Base-by-base conservation (phyloP, 2,113 vertebrate species). In the Geococcyx californianus region DNA sequence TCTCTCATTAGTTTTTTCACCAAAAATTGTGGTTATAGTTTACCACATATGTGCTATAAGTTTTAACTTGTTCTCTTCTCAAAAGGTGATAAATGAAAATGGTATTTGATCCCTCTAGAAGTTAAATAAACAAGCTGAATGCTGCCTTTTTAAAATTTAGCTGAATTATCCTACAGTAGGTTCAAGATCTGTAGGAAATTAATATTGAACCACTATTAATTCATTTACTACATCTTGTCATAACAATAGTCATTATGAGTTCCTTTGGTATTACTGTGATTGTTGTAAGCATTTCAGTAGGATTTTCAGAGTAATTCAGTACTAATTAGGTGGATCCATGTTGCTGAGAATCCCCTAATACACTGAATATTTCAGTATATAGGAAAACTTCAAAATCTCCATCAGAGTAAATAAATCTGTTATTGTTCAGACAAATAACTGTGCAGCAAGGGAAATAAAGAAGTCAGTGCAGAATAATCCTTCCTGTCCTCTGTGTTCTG, bases 281-380 rank as follows among this genome's bases (percentile, higher is more conserved):
- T 85, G 8, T 62, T 70, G 44, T 52, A 95, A 82, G 31, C 40
- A 80, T 68, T 95, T 93, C 62, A 62, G 24, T 91, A 64, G 29
- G 45, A 75, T 66, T 93, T 76, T n/a, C 12, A 83, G 67, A 93
- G 83, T 47, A 94, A 90, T 80, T 95, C 54, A 68, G 42, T 85
- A 44, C 87, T 84, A 89, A 85, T 91, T 95, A 72, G 89, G 42
- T 52, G 15, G 40, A 66, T 89, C 72, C 19, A 8, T 67, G 13
- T 91, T 90, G 52, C 47, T 88, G 47, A 38, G 66, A 83, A 45
- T 76, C 36, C 66, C 42, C 21, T 31, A 73, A 72, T 40, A 76
- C 5, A 26, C 11, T 49, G 59, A 91, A 23, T 24, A n/a, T 85
- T 95, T 93, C 19, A 60, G 14, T 59, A 11, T 74, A 83, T 15